These are phyloP conservation scores for Diogma glabrata DNA, from an alignment of 2,888 invertebrate species.

Conservation along the genomic window DNA sequence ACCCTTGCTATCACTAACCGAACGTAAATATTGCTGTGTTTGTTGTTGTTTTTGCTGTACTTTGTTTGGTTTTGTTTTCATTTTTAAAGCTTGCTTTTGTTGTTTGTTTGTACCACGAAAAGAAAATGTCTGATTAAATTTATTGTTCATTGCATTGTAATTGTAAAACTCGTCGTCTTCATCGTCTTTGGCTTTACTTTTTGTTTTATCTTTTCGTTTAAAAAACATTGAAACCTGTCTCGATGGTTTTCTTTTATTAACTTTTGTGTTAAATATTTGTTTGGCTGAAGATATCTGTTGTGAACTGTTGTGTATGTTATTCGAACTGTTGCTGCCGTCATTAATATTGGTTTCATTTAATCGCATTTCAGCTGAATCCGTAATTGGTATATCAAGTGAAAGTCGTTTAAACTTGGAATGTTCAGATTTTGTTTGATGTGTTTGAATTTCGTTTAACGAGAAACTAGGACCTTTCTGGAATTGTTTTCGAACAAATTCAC, in stretches of 20 bases:
- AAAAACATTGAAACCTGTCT: slow-evolving; percentile 30
- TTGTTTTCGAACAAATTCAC: background rate
- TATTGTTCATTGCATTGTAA: background rate
- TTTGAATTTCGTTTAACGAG: background rate
- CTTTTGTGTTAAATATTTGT: too few species aligned
- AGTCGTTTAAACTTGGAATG: slow-evolving; percentile 6
- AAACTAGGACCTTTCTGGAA: background rate
- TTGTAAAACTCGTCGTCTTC: slow-evolving; percentile 2
- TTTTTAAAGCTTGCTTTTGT: slow-evolving; percentile 2
- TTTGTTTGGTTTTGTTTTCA: slow-evolving; percentile 1
- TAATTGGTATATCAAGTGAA: background rate
- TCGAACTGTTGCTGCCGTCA: background rate
- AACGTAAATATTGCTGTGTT: slow-evolving; percentile 2
- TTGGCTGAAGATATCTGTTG: background rate
- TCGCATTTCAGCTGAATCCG: background rate
- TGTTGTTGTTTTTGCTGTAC: slow-evolving; percentile 1
- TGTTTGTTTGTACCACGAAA: slow-evolving; percentile 1
- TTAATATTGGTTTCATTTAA: background rate
- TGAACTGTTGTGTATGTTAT: too few species aligned
- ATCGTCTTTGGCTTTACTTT: background rate
- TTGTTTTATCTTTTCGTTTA: slow-evolving; percentile 3
- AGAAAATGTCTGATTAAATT: background rate
- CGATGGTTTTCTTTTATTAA: too few species aligned
- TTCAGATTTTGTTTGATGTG: background rate
- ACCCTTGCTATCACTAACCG: background rate